A percentile compares a stretch with the other conserved stretches of the same genome.
Conservation (phyloP, 2,113 vertebrate genomes). For the Geothlypis trichas region DNA sequence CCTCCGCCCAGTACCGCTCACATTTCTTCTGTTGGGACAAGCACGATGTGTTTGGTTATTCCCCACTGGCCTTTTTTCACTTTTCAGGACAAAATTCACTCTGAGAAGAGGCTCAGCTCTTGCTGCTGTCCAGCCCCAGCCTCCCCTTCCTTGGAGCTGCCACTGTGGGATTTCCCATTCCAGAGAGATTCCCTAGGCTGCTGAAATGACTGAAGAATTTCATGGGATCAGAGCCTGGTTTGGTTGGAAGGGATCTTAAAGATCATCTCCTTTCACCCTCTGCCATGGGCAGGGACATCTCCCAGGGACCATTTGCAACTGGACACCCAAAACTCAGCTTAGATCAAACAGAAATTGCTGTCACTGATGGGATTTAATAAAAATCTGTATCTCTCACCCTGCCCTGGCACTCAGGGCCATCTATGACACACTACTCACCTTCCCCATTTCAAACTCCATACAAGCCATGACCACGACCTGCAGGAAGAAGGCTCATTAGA, state of each 20-base stretch:
- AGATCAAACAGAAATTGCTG: accelerated
- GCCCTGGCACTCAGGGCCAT: background rate
- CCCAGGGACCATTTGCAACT: background rate
- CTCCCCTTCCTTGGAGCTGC: background rate
- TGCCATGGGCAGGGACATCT: background rate
- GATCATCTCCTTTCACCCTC: background rate
- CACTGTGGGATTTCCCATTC: background rate
- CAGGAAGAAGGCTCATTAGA: background rate
- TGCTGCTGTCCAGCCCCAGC: background rate
- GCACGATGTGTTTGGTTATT: background rate
- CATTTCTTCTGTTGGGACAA: conserved; percentile 89
- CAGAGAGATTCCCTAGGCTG: background rate
- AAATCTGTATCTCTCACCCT: background rate
- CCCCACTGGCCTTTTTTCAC: background rate
- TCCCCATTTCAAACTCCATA: conserved; percentile 96
- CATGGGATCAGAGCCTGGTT: background rate
- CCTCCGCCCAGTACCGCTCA: conserved; percentile 90
- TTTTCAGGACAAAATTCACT: background rate
- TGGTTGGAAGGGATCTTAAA: background rate
- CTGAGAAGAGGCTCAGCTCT: background rate
- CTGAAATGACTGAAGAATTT: background rate
- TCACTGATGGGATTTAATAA: background rate
- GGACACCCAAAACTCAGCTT: background rate
- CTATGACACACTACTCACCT: conserved; percentile 74
- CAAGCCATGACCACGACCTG: conserved; percentile 94